Percentiles rank a stretch among this genome's conserved stretches.
Conservation (phyloP, 2,888 invertebrate genomes). For the Tanytarsus gracilentus region DNA sequence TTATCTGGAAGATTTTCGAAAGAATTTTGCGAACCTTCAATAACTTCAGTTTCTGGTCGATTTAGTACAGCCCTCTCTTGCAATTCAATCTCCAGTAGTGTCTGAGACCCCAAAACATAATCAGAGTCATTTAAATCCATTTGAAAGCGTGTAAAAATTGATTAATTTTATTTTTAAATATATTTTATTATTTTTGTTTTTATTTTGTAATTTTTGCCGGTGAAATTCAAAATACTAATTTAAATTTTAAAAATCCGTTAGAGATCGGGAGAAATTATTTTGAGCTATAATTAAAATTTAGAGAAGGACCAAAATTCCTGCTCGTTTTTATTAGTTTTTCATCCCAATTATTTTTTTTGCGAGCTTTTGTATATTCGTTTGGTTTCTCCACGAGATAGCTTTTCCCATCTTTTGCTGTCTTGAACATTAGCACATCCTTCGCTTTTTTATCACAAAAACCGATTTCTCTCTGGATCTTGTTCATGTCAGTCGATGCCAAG, state of each 20-base stretch:
- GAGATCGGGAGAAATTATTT: too few relatives aligned
- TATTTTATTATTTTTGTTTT: too few relatives aligned
- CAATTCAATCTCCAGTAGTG: slow-evolving; percentile 3
- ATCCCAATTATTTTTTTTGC: not conserved
- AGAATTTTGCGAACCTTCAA: slow-evolving; percentile 37
- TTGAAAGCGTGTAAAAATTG: too few relatives aligned
- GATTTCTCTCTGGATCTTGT: not conserved
- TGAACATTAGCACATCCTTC: not conserved
- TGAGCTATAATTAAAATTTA: too few relatives aligned
- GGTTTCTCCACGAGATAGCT: not conserved
- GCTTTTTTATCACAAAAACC: not conserved
- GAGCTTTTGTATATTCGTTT: not conserved
- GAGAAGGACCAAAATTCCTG: not conserved
- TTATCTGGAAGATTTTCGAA: not conserved
- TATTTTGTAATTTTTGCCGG: too few relatives aligned
- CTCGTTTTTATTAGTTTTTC: slow-evolving; percentile 5
- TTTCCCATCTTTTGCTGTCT: slow-evolving; percentile 1
- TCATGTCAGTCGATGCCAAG: not conserved
- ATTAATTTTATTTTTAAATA: too few relatives aligned
- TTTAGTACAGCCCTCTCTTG: not conserved
- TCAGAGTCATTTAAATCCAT: not conserved
- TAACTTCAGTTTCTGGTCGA: slow-evolving; percentile 30
- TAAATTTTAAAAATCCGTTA: too few relatives aligned
- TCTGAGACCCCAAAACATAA: not conserved
- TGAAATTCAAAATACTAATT: too few relatives aligned